Evolutionary conservation across 2,797 vertebrate species (phyloP).

Genomic region (Choloepus didactylus): DNA sequence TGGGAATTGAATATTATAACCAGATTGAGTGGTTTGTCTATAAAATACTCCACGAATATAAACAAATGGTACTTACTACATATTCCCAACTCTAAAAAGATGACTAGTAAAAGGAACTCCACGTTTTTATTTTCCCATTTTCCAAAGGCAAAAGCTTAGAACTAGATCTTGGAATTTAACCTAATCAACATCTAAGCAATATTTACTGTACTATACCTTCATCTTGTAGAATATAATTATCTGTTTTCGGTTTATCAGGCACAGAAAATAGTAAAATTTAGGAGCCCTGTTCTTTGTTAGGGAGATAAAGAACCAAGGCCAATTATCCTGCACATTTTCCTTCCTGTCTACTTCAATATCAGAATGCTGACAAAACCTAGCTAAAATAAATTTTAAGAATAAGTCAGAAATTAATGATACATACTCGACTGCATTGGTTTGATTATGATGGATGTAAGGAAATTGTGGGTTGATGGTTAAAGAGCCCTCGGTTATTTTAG

Average conservation of each 20-base stretch:
- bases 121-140: not conserved
- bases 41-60: conserved; percentile 23
- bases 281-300: not conserved
- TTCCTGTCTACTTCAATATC: not conserved
- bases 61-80: not conserved
- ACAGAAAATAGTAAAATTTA: not conserved
- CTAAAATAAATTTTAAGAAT: conserved; percentile 35
- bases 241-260: not conserved
- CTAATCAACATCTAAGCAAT: not conserved
- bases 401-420: not conserved
- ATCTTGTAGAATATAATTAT: not conserved
- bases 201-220: not conserved
- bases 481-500: conserved; percentile 59
- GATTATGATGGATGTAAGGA: not conserved
- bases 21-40: conserved; percentile 35
- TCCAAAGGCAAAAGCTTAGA: not conserved
- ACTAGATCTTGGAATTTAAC: not conserved
- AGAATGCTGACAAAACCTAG: not conserved
- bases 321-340: not conserved
- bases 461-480: conserved; percentile 14
- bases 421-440: not conserved
- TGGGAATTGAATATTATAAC: conserved; percentile 19
- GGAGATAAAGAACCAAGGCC: not conserved
- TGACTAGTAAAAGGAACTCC: not conserved
- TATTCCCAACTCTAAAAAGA: not conserved